Evolutionary conservation across 2,888 invertebrate species (phyloP), one percentile per base, ranked within the genome.

Genomic region (Xestia c-nigrum): DNA sequence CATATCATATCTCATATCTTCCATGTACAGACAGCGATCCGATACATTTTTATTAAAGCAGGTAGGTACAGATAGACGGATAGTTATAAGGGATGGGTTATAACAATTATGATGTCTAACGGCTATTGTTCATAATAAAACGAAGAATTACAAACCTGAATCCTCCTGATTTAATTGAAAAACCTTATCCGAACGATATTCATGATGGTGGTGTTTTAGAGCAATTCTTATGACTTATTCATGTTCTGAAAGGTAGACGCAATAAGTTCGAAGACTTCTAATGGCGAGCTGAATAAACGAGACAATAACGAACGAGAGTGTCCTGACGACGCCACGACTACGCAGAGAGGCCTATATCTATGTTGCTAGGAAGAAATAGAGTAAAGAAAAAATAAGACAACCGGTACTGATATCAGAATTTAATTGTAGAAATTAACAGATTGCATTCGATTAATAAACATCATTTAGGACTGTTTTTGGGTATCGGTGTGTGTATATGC

Each of bases 171-270:
- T 80, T 81, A 47, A 78, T 74, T 72, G 19, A 66, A 84, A 67
- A 67, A 77, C 66, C 52, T 71, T 70, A 76, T 52, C 59, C 59
- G 69, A 72, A 67, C 74, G 80, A 86, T 90, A 90, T 91, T 89
- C 88, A 89, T 83, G 86, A 87, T 66, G 70, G 84, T 91, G 90
- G 88, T 89, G 91, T 91, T 94, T 94, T 93, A 93, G 91, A 93
- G 92, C 94, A 92, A 94, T 94, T 94, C 94, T 94, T 94, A 96
- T 96, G 96, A 95, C 93, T 96, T 96, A 96, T 96, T 96, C 96
- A 96, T 96, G 89, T 88, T 91, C 91, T 92, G 87, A 88, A 92
- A 94, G 92, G 94, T 91, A 93, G 94, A 94, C 92, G 92, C 93
- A 93, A 93, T 94, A 94, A 95, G 94, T 94, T 92, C 90, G 89